Evolutionary conservation across 2,113 vertebrate species (phyloP), one percentile per base, ranked within the genome.

Genomic region (Chloebia gouldiae): DNA sequence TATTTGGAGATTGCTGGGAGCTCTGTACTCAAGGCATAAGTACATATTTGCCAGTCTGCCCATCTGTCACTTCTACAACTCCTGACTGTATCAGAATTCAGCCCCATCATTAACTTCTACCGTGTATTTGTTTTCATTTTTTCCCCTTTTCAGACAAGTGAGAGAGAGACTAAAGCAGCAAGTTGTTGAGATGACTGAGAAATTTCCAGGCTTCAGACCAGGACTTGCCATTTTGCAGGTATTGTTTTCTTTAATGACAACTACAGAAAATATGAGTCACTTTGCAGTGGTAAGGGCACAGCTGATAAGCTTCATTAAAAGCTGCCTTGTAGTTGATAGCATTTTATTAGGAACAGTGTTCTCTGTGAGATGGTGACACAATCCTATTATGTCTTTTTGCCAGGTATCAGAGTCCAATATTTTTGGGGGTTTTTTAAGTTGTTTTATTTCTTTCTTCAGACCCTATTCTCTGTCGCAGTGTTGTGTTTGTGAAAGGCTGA

Each of bases 221-320:
- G 99, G 99, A 64, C 98, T 99, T 6, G 99, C 99, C 59, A 99
- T 99, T 97, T 95, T 99, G 84, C 99, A 99, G 98, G 99, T 99
- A 95, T 69, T 82, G 35, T 88, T 70, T 90, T 83, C 71, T 91
- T 92, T 68, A 71, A 47, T 73, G 37, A 39, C 50, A 75, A 0
- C 21, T 86, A 11, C 44, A 71, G 53, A 78, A 71, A 78, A 40
- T 65, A 47, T 2, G 3, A n/a, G 20, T 82, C 70, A 25, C 49
- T 91, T 56, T 68, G 50, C 81, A 59, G 6, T 63, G 50, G 6
- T 75, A 42, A 91, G 22, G 44, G 47, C 28, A 21, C 27, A 81
- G n/a, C 66, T 89, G 54, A 70, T 54, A n/a, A 89, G 25, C 20
- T 86, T 64, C 31, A 10, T 57, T 40, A 37, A 37, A 63, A 79